These are phyloP conservation scores for Temnothorax longispinosus DNA, from an alignment of 1,140 invertebrate species.

Conservation along the genomic window DNA sequence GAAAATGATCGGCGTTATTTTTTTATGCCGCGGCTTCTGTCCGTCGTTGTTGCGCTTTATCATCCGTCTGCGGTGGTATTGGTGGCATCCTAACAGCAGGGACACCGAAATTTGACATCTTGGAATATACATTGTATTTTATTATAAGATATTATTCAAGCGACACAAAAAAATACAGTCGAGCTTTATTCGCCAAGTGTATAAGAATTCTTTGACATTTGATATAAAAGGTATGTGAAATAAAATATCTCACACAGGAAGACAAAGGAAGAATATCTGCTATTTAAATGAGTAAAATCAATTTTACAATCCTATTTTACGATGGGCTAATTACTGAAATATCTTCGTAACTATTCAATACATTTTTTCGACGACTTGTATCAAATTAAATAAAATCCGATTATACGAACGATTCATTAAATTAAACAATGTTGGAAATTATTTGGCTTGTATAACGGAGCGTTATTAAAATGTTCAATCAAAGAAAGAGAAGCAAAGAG, in stretches of 20 bases:
- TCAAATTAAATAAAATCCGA: neutral
- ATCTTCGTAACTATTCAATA: neutral
- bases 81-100: neutral
- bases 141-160: conserved; percentile 21
- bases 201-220: neutral
- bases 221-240: neutral
- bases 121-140: conserved; percentile 15
- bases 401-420: neutral
- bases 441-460: neutral
- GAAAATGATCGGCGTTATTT: conserved; percentile 45
- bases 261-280: neutral
- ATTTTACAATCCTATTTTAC: neutral
- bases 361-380: neutral
- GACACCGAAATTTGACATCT: conserved; percentile 28
- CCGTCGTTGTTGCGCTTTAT: conserved; percentile 51
- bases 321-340: neutral
- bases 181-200: neutral
- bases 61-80: conserved; percentile 15
- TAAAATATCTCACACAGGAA: neutral
- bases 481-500: neutral
- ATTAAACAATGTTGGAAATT: neutral
- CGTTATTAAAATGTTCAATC: neutral
- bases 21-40: conserved; percentile 42
- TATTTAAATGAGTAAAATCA: neutral
- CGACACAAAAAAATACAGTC: neutral